Conservation (phyloP, 35 echinoderm and acorn worm species). For the Stichopus chloronotus region DNA sequence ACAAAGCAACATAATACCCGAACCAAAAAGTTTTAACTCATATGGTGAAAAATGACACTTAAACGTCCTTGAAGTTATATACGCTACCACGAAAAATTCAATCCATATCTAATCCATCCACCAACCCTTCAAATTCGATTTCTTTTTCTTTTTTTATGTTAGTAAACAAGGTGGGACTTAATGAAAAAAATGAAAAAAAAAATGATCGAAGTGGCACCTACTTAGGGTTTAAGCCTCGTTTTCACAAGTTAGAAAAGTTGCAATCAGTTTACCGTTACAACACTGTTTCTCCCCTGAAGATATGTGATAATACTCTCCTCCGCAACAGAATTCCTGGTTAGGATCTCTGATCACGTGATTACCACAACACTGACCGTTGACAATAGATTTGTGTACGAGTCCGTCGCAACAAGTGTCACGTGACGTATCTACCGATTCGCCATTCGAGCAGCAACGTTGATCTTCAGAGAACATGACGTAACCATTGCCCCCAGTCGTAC, state of each 20-base stretch:
- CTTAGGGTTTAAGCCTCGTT: background rate
- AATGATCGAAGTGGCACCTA: too few species aligned
- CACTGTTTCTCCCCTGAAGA: background rate
- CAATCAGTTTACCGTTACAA: background rate
- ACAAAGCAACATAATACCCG: too few species aligned
- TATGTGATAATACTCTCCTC: slow-evolving; percentile 2
- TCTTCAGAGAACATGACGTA: background rate
- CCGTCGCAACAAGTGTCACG: slow-evolving; percentile 65
- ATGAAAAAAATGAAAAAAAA: too few species aligned
- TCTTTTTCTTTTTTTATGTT: too few species aligned
- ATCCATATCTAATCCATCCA: too few species aligned
- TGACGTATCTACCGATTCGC: background rate
- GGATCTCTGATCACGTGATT: slow-evolving; percentile 29
- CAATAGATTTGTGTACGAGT: slow-evolving; percentile 34
- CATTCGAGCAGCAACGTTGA: slow-evolving; percentile 4
- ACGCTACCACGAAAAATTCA: too few species aligned
- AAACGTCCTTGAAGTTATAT: too few species aligned
- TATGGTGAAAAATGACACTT: too few species aligned
- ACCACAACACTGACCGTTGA: slow-evolving; percentile 29
- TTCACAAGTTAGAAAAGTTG: background rate
- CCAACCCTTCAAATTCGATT: too few species aligned
- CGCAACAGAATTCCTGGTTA: background rate
- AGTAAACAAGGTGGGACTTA: too few species aligned
- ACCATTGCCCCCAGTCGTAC: background rate
- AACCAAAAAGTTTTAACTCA: too few species aligned